Conservation (phyloP, 2,888 invertebrate species). For the Hypercompe scribonia region DNA sequence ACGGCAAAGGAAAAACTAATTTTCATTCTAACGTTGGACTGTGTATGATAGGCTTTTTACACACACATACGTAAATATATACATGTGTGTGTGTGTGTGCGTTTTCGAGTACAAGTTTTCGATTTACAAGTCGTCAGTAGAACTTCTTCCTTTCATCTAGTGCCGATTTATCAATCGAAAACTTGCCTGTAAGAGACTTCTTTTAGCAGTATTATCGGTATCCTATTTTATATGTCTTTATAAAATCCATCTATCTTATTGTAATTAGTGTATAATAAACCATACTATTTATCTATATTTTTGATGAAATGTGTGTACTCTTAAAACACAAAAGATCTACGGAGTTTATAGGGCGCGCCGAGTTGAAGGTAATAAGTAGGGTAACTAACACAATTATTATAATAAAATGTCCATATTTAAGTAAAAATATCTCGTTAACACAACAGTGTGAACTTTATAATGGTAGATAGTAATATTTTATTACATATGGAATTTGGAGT, state of each 20-base stretch:
- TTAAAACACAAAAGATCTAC: neutral
- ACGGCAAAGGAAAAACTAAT: neutral
- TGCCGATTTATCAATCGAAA: too few species aligned
- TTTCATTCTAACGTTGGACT: neutral
- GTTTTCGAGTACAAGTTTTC: too few species aligned
- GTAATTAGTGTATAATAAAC: too few species aligned
- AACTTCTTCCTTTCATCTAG: too few species aligned
- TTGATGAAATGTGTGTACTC: neutral
- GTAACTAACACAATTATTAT: slow-evolving; percentile 14
- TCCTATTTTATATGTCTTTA: too few species aligned
- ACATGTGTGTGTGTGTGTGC: too few species aligned
- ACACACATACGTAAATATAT: too few species aligned
- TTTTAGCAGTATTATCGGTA: too few species aligned
- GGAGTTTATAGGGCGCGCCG: neutral
- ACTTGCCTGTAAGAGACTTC: too few species aligned
- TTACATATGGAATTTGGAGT: slow-evolving; percentile 56
- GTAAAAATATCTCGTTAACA: slow-evolving; percentile 23
- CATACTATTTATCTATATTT: neutral
- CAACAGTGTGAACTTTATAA: slow-evolving; percentile 38
- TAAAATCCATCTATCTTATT: too few species aligned
- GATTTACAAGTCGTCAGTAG: too few species aligned
- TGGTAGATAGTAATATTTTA: slow-evolving; percentile 41
- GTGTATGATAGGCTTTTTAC: too few species aligned
- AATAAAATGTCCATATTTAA: slow-evolving; percentile 23
- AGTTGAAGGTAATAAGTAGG: neutral